phyloP scores from a whole-genome alignment of 2,797 vertebrate genomes.

The Sarcoramphus papa region DNA sequence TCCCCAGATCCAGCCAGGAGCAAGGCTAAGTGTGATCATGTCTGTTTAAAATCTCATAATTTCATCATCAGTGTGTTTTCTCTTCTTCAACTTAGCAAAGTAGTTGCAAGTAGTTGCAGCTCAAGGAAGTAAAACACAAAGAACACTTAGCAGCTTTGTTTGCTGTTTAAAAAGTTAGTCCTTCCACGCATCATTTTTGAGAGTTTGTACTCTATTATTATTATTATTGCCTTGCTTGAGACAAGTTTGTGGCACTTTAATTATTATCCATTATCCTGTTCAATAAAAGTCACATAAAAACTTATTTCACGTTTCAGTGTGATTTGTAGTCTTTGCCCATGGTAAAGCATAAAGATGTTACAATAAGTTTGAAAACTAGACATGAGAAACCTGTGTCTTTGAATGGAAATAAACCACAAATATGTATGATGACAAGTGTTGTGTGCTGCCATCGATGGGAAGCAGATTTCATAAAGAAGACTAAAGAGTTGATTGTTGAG shows the following conservation, averaged over 20 bases:
- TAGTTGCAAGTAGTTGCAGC: background rate
- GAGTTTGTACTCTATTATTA: background rate
- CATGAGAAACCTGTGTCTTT: background rate
- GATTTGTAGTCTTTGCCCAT: background rate
- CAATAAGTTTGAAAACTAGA: background rate
- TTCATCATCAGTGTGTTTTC: background rate
- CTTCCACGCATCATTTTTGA: background rate
- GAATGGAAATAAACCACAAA: background rate
- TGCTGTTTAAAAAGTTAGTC: background rate
- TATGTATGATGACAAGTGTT: background rate
- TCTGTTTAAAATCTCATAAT: background rate
- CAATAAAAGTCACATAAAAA: background rate
- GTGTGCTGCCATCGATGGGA: background rate
- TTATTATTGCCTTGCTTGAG: background rate
- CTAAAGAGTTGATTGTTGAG: background rate
- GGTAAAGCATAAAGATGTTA: background rate
- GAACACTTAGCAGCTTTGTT: background rate
- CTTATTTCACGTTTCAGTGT: background rate
- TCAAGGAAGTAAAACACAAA: background rate
- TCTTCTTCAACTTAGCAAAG: background rate
- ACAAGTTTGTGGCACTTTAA: conserved; percentile 39
- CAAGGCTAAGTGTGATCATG: background rate
- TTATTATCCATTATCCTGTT: background rate
- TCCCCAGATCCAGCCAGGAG: background rate
- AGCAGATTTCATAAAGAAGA: background rate